These are phyloP conservation scores for Masticophis lateralis DNA, from an alignment of 2,797 vertebrate species.

Conservation along the genomic window DNA sequence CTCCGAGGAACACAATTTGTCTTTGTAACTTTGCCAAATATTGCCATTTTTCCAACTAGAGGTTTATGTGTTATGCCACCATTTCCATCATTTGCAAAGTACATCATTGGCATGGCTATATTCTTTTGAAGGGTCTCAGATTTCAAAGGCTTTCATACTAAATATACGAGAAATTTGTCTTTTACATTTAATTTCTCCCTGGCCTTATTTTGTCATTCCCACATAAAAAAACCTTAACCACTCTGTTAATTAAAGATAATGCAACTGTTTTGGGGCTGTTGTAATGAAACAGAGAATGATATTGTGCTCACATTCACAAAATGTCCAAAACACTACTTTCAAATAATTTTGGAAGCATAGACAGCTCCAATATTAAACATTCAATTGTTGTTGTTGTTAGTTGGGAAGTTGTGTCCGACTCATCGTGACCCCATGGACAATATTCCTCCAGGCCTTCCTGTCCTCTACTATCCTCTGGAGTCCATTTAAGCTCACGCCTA, in stretches of 20 bases:
- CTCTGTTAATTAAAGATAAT: neutral
- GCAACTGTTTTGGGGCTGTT: neutral
- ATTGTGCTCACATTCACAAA: neutral
- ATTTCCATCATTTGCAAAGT: neutral
- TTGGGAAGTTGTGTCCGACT: too few species aligned
- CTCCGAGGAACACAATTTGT: neutral
- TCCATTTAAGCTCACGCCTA: too few species aligned
- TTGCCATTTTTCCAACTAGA: neutral
- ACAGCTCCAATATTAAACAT: slow-evolving; percentile 8
- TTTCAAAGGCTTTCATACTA: neutral
- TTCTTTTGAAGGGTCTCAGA: neutral
- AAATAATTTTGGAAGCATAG: neutral
- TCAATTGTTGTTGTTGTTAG: too few species aligned
- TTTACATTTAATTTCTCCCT: neutral
- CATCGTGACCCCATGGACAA: too few species aligned
- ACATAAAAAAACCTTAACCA: neutral
- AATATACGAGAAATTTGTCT: neutral
- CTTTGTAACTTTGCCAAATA: neutral
- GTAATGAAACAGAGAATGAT: neutral
- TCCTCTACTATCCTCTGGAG: too few species aligned
- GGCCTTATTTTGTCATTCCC: neutral
- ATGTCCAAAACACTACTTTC: neutral
- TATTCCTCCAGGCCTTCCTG: too few species aligned
- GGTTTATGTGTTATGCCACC: neutral
- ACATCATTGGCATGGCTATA: neutral